Evolutionary conservation across 2,113 vertebrate species (phyloP).

Genomic region (Thinocorus orbignyianus): DNA sequence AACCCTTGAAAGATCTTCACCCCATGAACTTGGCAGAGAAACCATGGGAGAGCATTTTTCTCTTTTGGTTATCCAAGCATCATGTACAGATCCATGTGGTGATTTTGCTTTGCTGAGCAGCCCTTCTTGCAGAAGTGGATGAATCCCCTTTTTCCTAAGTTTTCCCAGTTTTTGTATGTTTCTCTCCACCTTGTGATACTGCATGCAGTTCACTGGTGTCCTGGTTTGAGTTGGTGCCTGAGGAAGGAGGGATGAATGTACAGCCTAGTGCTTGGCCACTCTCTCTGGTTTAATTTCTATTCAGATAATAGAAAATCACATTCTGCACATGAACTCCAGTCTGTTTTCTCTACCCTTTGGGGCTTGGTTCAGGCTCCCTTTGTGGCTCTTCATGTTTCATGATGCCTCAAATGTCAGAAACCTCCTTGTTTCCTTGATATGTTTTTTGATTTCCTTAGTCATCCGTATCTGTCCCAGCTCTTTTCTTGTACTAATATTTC

Average conservation of each 20-base stretch:
- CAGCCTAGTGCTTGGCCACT: not conserved
- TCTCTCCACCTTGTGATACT: fast-evolving
- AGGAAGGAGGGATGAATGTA: not conserved
- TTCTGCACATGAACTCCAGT: not conserved
- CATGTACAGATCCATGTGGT: fast-evolving
- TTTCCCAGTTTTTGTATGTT: fast-evolving
- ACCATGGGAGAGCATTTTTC: not conserved
- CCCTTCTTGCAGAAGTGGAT: not conserved
- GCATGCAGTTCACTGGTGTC: fast-evolving
- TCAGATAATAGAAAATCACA: not conserved
- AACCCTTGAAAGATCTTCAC: not conserved
- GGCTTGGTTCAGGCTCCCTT: not conserved
- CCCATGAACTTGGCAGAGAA: not conserved
- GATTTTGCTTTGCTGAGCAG: not conserved
- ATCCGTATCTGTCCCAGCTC: conserved; percentile 9
- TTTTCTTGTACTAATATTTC: conserved; percentile 16
- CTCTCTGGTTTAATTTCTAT: not conserved
- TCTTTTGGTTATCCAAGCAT: not conserved
- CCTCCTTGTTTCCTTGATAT: not conserved
- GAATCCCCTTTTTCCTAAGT: not conserved
- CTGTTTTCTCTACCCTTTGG: not conserved
- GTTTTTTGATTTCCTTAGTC: conserved; percentile 44
- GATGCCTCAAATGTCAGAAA: conserved; percentile 4
- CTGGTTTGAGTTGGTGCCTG: not conserved
- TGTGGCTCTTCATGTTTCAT: not conserved